Evolutionary conservation across 2,797 vertebrate species (phyloP).

Genomic region (Onychomys leucogaster): DNA sequence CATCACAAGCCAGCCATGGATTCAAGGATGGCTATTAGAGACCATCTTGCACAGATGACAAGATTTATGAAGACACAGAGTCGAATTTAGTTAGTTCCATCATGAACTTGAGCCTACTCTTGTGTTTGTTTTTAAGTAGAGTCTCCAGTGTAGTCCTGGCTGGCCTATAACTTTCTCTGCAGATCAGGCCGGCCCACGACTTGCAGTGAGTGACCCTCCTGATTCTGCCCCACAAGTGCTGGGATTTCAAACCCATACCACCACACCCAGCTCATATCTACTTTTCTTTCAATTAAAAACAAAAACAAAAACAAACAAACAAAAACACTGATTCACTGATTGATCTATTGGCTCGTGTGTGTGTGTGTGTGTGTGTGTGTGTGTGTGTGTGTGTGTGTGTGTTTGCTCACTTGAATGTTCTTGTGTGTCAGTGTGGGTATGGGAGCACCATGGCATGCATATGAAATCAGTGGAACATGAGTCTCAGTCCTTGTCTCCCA

Average conservation of each 20-base stretch:
- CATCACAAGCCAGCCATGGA: background rate
- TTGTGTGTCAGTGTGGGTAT: background rate
- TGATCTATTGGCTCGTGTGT: too few species aligned
- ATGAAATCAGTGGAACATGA: background rate
- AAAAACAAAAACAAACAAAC: too few species aligned
- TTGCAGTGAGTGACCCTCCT: background rate
- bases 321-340: background rate
- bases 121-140: background rate
- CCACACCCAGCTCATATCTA: too few species aligned
- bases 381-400: background rate
- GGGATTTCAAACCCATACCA: background rate
- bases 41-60: background rate
- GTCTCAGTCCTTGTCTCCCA: background rate
- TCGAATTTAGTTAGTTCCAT: background rate
- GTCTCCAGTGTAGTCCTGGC: too few species aligned
- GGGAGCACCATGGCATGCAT: background rate
- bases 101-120: background rate
- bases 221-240: background rate
- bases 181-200: background rate
- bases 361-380: too few species aligned
- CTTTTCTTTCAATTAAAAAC: background rate
- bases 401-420: background rate
- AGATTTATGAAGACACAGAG: constrained; percentile 27
- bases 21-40: background rate
- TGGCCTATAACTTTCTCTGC: background rate